phyloP scores from a whole-genome alignment of 1,140 invertebrate species.

The Drosophila bocqueti region DNA sequence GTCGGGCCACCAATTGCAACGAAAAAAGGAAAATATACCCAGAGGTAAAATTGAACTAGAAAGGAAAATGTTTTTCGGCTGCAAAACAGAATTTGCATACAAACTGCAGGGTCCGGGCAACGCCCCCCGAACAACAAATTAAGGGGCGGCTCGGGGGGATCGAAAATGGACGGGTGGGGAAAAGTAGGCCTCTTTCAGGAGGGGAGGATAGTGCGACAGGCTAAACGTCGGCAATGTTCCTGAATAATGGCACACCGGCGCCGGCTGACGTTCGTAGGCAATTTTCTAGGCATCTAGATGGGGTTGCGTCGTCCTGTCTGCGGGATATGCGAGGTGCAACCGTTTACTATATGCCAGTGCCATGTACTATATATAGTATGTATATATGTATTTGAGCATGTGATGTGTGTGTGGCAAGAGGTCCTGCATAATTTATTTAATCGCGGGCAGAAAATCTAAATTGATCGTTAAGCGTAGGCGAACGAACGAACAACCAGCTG shows the following conservation, averaged over 20 bases:
- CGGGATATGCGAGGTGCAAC: constrained; percentile 23
- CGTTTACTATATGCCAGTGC: constrained; percentile 4
- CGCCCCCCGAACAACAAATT: constrained; percentile 55
- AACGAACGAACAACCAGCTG: constrained; percentile 24
- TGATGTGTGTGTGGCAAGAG: constrained; percentile 9
- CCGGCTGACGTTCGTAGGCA: constrained; percentile 54
- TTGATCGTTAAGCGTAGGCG: constrained; percentile 75
- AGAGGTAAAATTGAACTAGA: constrained; percentile 21
- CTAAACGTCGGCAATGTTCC: constrained; percentile 57
- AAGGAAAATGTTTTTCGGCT: constrained; percentile 59
- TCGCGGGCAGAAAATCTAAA: constrained; percentile 82
- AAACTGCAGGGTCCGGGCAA: constrained; percentile 58
- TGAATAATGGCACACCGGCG: constrained; percentile 61
- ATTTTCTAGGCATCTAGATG: constrained; percentile 58
- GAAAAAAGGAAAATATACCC: constrained; percentile 21
- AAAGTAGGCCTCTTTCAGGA: constrained; percentile 15
- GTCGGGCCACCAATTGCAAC: constrained; percentile 26
- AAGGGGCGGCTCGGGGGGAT: constrained; percentile 8
- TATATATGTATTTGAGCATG: not conserved
- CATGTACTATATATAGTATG: not conserved
- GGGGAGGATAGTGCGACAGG: constrained; percentile 36
- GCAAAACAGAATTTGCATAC: constrained; percentile 65
- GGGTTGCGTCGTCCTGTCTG: constrained; percentile 25
- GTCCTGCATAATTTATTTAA: constrained; percentile 84
- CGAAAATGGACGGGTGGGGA: not conserved